Base-by-base conservation (phyloP, 2,797 vertebrate species). In the Helarctos malayanus region DNA sequence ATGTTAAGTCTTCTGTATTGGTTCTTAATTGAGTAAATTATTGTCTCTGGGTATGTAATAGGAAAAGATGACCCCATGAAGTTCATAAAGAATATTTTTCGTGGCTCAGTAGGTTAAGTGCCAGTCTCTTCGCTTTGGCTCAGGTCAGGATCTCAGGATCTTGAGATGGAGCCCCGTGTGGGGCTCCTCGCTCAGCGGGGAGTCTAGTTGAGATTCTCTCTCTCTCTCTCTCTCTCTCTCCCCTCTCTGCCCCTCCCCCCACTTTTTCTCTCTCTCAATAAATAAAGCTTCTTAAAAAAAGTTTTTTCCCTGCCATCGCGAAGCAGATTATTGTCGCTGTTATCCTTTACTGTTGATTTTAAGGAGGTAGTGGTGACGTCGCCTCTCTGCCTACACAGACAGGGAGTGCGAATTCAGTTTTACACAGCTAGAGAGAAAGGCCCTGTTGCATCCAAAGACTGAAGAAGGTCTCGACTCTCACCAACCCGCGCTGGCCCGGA, bases 11-110 rank as follows among this genome's bases (percentile, higher is more conserved):
- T 57, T 56, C 47, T 94, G 71, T 63, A 54, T 18, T 91, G 68
- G 84, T n/a, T 96, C 65, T 94, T 80, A 61, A 68, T 38, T 88
- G 19, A 94, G 57, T 93, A 86, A 85, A 91, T 85, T 63, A 52
- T 35, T 91, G 52, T 93, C 27, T 49, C 15, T 52, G 83, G 27
- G 0, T 90, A 35, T 84, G 35, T n/a, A 65, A 16, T 71, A 32
- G 35, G 52, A 91, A 95, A 96, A 23, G 7, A 69, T 38, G 27
- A 59, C 41, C 45, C 23, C 10, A 32, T 35, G 27, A 76, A 84
- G 13, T 95, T 92, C 38, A 80, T 69, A 57, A 76, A 65, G 27
- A 54, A 7, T 56, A 35, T 54, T 75, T 94, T 52, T 41, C 41
- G 65, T 68, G n/a, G 18, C 18, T 35, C 16, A 35, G n/a, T 68